phyloP scores from a whole-genome alignment of 2,797 vertebrate species.

The Apogon talboti region DNA sequence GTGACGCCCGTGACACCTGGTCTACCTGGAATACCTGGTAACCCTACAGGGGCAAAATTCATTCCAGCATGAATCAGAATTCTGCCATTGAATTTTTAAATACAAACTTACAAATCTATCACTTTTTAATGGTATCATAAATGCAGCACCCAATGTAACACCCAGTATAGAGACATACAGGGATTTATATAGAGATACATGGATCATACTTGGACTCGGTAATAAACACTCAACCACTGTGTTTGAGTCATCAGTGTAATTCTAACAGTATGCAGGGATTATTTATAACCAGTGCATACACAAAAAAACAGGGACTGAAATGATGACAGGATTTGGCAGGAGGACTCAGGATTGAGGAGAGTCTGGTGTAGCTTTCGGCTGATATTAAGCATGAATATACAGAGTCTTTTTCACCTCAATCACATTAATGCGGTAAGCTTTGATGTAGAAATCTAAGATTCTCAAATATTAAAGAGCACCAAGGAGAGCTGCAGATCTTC shows the following conservation, averaged over 20 bases:
- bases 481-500: too few species aligned
- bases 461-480: too few species aligned
- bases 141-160: background rate
- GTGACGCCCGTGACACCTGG: conserved; percentile 30
- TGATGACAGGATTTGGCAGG: too few species aligned
- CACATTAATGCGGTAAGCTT: too few species aligned
- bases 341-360: too few species aligned
- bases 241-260: background rate
- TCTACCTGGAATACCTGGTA: conserved; percentile 60
- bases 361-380: too few species aligned
- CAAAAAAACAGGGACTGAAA: too few species aligned
- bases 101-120: background rate
- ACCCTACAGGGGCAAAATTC: conserved; percentile 37
- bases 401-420: too few species aligned
- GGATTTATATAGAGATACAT: background rate
- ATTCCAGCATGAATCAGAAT: background rate
- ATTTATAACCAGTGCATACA: background rate
- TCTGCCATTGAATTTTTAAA: background rate
- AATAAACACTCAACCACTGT: background rate
- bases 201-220: background rate
- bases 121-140: background rate
- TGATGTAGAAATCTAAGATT: too few species aligned
- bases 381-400: too few species aligned
- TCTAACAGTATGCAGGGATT: background rate
- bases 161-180: too few species aligned